Evolutionary conservation across 2,888 invertebrate genomes (phyloP), one percentile per base, ranked within the genome.

Genomic region (Alviniconcha strummeri): DNA sequence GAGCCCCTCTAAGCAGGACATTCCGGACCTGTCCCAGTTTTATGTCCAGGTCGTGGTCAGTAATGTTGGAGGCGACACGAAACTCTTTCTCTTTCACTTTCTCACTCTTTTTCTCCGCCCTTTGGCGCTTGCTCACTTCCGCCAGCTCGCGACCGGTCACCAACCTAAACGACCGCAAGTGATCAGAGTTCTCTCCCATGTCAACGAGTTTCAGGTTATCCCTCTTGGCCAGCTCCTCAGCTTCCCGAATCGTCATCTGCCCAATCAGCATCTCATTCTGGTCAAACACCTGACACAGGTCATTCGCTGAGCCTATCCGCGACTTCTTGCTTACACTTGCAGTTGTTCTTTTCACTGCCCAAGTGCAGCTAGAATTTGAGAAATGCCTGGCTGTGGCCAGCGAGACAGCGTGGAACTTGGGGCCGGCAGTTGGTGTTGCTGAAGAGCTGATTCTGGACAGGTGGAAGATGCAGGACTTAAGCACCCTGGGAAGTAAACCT

Each of bases 1-100:
- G 71, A 4, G 74, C 77, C 8, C 86, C 86, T 76, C 83, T 83
- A 4, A 52, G 69, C 72, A 86, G 67, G 7, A 54, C 60, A 4
- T 83, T 82, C 17, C 84, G 79, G 7, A 77, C 82, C 60, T 85
- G 82, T 7, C 82, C 78, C 36, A 86, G n/a, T 79, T 86, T 87
- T 52, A 84, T 80, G 36, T 80, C 83, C 55, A 87, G 74, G 69
- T 87, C 87, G 80, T 86, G 85, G 57, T 85, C 85, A 0, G 83
- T 74, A 56, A 87, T 87, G 36, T 78, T 85, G n/a, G 76, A 71
- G 15, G 60, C 83, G 13, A 87, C 19, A 2, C 80, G 64, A 7
- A 86, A 81, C 64, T 82, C 78, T 19, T 87, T 87, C 64, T 84
- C 84, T n/a, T 84, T 81, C 36, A 75, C 54, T 19, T 84, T 84